Conservation (phyloP, 2,797 vertebrate species). For the Cryptoblepharus egeriae region DNA sequence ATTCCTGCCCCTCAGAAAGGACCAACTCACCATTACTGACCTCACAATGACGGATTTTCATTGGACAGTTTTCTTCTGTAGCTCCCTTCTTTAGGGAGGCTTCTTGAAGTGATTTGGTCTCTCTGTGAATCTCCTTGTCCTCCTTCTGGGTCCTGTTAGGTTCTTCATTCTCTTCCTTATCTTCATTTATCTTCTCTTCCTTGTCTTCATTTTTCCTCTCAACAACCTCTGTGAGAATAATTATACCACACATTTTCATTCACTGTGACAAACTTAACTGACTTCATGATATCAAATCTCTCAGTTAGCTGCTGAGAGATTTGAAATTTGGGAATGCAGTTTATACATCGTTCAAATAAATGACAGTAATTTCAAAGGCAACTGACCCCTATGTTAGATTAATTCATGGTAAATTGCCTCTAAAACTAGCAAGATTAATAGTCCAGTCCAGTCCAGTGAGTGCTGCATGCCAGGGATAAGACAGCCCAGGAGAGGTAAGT, state of each 20-base stretch:
- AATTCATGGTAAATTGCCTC: background rate
- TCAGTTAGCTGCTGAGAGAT: background rate
- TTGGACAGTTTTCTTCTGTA: background rate
- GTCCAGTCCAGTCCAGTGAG: too few relatives aligned
- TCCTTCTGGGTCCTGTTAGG: background rate
- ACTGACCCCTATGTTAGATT: background rate
- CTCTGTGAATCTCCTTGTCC: background rate
- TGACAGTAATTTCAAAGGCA: background rate
- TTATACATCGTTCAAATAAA: background rate
- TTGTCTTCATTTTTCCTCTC: slow-evolving; percentile 14
- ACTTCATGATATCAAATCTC: too few relatives aligned
- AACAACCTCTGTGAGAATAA: slow-evolving; percentile 9
- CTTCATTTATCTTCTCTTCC: slow-evolving; percentile 8
- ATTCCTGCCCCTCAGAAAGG: background rate
- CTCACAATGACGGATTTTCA: background rate
- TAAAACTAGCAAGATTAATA: background rate
- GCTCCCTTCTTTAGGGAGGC: background rate
- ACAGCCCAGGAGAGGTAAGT: too few relatives aligned
- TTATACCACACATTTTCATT: slow-evolving; percentile 13
- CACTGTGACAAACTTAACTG: background rate
- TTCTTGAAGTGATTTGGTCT: background rate
- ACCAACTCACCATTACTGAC: slow-evolving; percentile 10
- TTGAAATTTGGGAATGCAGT: background rate
- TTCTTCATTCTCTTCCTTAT: background rate
- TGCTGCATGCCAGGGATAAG: too few relatives aligned